Conservation (phyloP, 2,113 vertebrate genomes). For the Sceloporus tristichus region DNA sequence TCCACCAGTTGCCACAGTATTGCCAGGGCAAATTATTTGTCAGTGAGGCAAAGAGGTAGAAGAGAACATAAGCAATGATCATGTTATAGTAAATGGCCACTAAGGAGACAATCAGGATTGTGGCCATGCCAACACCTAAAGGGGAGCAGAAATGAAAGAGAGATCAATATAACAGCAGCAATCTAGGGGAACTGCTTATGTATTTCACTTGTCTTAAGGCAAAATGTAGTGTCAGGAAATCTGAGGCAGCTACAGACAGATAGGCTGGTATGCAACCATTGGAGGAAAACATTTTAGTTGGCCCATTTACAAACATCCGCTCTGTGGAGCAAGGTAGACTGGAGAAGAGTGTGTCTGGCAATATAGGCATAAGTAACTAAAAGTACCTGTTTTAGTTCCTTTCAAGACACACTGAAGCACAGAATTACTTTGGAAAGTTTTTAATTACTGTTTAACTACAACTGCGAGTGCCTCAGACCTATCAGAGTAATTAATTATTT, state of each 20-base stretch:
- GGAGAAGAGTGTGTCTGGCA: no score
- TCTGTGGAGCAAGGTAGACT: no score
- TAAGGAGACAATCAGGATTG: constrained; percentile 83
- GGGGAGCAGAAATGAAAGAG: constrained; percentile 51
- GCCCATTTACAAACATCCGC: not conserved
- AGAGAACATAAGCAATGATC: constrained; percentile 88
- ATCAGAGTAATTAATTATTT: no score
- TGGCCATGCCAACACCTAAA: constrained; percentile 83
- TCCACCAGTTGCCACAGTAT: constrained; percentile 86
- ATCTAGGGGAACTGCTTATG: not conserved
- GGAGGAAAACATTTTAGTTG: not conserved
- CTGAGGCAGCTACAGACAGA: not conserved
- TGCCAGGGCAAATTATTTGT: constrained; percentile 84
- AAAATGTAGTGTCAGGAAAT: not conserved
- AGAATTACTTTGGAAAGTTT: no score
- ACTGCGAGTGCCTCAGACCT: no score
- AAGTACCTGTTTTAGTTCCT: no score
- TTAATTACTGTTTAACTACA: no score
- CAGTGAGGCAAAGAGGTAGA: constrained; percentile 89
- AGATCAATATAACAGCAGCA: constrained; percentile 16
- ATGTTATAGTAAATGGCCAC: constrained; percentile 89
- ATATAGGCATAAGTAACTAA: no score
- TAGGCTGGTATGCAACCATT: not conserved
- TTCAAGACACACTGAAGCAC: no score
- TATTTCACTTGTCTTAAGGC: not conserved